Base-by-base conservation (phyloP, 1,140 invertebrate genomes). In the Lordiphosa clarofinis region DNA sequence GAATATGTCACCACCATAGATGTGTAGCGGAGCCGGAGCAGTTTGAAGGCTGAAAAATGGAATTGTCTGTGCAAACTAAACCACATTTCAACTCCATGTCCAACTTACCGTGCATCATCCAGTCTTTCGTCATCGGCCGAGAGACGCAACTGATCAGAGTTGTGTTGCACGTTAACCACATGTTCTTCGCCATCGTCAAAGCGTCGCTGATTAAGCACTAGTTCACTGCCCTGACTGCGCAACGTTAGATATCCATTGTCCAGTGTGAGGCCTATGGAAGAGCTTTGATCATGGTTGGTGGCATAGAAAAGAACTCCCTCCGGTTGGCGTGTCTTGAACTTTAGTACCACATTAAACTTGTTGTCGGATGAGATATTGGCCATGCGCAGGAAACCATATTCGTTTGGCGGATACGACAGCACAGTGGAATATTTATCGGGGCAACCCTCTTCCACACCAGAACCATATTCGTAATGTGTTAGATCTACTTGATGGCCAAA, bases 181-280 rank as follows among this genome's bases (percentile, higher is more conserved):
- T 99, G 98, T 96, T 97, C 98, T 55, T 95, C 92, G 31, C 94
- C 94, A 89, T 99, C 97, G 84, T 96, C 95, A 88, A 95, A 97
- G 1, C 90, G 92, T 15, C 90, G 90, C 1, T 92, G 89, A 6
- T 91, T 91, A 0, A 92, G 92, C 0, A 90, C 90, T 12, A 94
- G 82, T 58, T 91, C 90, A 67, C 92, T 91, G 7, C 91, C 91
- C 57, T 94, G 92, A 81, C 93, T 94, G 59, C 93, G 92, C 9
- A 97, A 90, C 0, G 92, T 91, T 0, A 97, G 87, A 21, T 91
- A 89, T 12, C 96, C 96, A 50, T 95, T 90, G 0, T 90, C 81
- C 13, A 98, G 50, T 0, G 93, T 92, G 1, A 98, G 86, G 0
- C 92, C 93, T 48, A 95, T 92, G 3, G 90, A 92, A 6, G 92